Conservation (phyloP, 2,888 invertebrate species). For the Petrolisthes manimaculis region DNA sequence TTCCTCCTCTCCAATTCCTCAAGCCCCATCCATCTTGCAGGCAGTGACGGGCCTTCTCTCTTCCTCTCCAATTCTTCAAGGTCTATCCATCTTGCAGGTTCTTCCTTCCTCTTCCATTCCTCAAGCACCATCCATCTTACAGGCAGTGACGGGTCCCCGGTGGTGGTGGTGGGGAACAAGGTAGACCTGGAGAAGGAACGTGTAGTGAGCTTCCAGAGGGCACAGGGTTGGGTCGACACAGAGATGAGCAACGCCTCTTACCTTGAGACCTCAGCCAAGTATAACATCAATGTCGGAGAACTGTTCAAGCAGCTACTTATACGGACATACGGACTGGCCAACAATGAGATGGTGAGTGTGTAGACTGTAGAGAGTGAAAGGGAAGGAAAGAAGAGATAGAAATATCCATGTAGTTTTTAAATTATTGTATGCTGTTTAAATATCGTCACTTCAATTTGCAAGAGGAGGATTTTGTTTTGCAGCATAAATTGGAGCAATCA, state of each 20-base stretch:
- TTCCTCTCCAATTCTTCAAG: background rate
- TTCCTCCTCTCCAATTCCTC: background rate
- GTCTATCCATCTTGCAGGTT: background rate
- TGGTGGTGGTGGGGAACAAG: conserved; percentile 65
- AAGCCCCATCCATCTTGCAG: background rate
- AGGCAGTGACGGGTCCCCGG: conserved; percentile 57
- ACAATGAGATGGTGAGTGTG: conserved; percentile 55
- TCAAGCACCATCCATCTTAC: background rate
- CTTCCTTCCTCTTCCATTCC: background rate
- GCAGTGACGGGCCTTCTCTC: background rate
- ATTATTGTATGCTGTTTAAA: too few relatives aligned
- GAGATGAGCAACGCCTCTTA: conserved; percentile 64
- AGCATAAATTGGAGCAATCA: too few relatives aligned
- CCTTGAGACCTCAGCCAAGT: conserved; percentile 64
- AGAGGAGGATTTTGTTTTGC: too few relatives aligned
- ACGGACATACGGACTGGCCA: conserved; percentile 59
- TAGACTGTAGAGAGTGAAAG: background rate
- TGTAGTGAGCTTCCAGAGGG: conserved; percentile 54
- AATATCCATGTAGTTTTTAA: too few relatives aligned
- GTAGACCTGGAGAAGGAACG: conserved; percentile 62
- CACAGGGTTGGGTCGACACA: conserved; percentile 60
- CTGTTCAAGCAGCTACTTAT: conserved; percentile 65
- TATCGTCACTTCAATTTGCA: too few relatives aligned
- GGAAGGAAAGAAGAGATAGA: too few relatives aligned
- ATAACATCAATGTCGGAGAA: conserved; percentile 65